Conservation (phyloP, 2,888 invertebrate species). For the Paralinhomoeus sp. region DNA sequence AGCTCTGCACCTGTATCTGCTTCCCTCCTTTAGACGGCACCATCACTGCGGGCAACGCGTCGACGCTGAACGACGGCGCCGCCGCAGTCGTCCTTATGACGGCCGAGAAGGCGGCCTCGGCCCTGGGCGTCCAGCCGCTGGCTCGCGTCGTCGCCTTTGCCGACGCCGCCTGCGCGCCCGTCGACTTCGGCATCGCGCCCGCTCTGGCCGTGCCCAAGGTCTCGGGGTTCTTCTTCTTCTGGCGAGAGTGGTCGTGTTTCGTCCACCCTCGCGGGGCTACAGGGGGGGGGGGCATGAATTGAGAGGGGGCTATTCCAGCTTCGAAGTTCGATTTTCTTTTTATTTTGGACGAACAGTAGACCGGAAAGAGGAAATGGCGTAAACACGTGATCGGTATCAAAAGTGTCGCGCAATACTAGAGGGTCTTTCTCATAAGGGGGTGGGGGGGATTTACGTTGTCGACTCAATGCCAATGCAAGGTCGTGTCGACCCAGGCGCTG, state of each 20-base stretch:
- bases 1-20: not conserved
- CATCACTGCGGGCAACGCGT: conserved; percentile 92
- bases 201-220: conserved; percentile 62
- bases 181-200: conserved; percentile 92
- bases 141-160: conserved; percentile 53
- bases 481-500: no score
- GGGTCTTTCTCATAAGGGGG: no score
- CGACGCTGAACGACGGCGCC: conserved; percentile 87
- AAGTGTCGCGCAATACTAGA: no score
- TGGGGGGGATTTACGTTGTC: no score
- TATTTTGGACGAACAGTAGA: no score
- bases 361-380: no score
- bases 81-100: conserved; percentile 71
- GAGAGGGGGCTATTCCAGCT: conserved; percentile 6
- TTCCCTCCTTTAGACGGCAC: conserved; percentile 42
- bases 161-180: conserved; percentile 80
- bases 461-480: no score
- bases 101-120: conserved; percentile 34
- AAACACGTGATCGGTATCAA: no score
- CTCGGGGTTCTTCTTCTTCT: no score
- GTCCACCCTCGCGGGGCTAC: no score
- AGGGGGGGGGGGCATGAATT: no score
- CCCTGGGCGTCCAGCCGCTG: conserved; percentile 54
- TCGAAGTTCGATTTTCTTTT: not conserved
- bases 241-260: no score